Conservation (phyloP, 2,113 vertebrate species). For the Sterna hirundo region DNA sequence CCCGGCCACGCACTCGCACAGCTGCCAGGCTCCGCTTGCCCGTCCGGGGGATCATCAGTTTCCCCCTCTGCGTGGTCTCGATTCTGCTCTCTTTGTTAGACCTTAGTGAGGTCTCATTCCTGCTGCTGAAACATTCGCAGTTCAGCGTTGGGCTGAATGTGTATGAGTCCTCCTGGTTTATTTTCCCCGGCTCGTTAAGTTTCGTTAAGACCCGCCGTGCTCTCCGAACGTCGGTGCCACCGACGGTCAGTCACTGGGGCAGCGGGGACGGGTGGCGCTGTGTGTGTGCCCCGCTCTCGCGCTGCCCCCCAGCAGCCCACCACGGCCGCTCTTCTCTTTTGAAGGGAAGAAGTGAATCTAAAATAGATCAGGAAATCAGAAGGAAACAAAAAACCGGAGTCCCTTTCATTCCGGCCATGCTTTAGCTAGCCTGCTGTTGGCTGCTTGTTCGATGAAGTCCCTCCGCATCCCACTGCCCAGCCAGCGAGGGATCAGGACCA, state of each 20-base stretch:
- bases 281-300: neutral
- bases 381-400: neutral
- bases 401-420: neutral
- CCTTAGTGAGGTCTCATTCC: neutral
- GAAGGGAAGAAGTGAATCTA: neutral
- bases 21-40: neutral
- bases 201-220: neutral
- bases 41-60: rapidly evolving
- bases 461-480: neutral
- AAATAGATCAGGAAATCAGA: neutral
- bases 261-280: neutral
- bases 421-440: neutral
- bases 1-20: rapidly evolving
- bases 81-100: neutral
- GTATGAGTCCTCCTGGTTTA: neutral
- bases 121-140: neutral
- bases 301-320: neutral
- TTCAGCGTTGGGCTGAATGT: neutral
- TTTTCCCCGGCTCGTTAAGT: neutral
- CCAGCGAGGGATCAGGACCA: neutral
- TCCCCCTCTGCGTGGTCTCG: neutral
- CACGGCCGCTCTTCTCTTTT: rapidly evolving
- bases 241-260: neutral
- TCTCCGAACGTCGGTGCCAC: neutral
- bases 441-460: neutral